Conservation (phyloP, 1,140 invertebrate species). For the Drosophila repletoides region DNA sequence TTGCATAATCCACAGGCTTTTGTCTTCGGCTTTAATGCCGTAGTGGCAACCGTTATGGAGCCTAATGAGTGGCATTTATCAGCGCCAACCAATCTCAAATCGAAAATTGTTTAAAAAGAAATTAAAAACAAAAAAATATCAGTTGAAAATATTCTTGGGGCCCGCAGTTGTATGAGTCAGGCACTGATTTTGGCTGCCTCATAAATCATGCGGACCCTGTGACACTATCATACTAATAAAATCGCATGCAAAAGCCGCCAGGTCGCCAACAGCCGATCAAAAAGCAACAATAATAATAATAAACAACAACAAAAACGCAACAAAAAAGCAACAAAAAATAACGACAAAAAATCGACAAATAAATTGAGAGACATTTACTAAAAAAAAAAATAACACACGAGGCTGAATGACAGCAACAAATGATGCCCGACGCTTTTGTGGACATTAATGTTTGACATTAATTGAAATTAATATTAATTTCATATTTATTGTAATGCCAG, state of each 20-base stretch:
- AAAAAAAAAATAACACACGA: conserved; percentile 6
- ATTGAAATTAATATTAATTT: conserved; percentile 82
- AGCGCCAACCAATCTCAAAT: conserved; percentile 39
- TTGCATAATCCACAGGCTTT: conserved; percentile 25
- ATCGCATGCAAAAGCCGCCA: conserved; percentile 64
- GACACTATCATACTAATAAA: conserved; percentile 82
- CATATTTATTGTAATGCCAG: conserved; percentile 76
- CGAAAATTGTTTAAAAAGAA: conserved; percentile 65
- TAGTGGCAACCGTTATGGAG: conserved; percentile 56
- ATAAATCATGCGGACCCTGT: conserved; percentile 80
- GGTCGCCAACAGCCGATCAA: conserved; percentile 54
- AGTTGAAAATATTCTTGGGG: conserved; percentile 26
- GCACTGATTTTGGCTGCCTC: conserved; percentile 47
- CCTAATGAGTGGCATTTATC: conserved; percentile 78
- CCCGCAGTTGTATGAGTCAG: conserved; percentile 33
- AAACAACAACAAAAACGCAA: background rate
- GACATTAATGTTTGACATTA: conserved; percentile 82
- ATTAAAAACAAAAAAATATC: too few relatives aligned
- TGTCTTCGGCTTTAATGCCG: conserved; percentile 32
- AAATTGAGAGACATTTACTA: conserved; percentile 13
- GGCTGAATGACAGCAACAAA: conserved; percentile 74
- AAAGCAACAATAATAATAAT: conserved; percentile 12
- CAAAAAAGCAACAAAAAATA: background rate
- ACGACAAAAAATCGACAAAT: background rate
- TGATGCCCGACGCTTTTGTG: conserved; percentile 78